phyloP scores from a whole-genome alignment of 2,888 invertebrate species.

The Pteria penguin region DNA sequence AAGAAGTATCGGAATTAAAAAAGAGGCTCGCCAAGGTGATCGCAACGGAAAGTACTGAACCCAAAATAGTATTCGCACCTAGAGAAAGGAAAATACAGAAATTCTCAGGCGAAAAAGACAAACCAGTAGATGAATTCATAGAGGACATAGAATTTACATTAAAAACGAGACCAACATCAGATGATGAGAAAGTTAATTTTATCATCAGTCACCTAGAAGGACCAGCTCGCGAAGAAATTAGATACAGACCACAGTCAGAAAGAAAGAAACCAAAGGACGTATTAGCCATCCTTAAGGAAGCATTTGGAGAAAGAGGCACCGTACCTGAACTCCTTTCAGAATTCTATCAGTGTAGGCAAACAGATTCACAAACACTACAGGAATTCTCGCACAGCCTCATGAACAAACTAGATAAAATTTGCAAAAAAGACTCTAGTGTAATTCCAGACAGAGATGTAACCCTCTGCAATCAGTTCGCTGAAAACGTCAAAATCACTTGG shows the following conservation, averaged over 20 bases:
- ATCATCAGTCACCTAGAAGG: slow-evolving; percentile 11
- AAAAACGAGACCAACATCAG: no score
- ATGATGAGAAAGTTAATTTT: slow-evolving; percentile 9
- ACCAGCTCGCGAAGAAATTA: neutral
- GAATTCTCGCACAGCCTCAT: slow-evolving; percentile 1
- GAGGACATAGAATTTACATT: slow-evolving; percentile 5
- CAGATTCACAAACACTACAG: slow-evolving; percentile 4
- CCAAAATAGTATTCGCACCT: neutral
- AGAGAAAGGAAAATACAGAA: no score
- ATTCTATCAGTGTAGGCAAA: slow-evolving; percentile 6
- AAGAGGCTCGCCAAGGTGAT: no score
- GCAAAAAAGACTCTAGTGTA: neutral
- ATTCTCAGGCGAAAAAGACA: no score
- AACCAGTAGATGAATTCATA: slow-evolving; percentile 9
- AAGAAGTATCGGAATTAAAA: no score
- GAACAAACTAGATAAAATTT: neutral
- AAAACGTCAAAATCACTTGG: slow-evolving; percentile 2
- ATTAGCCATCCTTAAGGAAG: slow-evolving; percentile 4
- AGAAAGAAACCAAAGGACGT: slow-evolving; percentile 5
- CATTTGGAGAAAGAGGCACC: slow-evolving; percentile 8
- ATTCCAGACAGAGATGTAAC: neutral
- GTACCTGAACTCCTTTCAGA: slow-evolving; percentile 6
- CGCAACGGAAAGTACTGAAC: slow-evolving; percentile 1
- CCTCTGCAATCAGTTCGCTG: slow-evolving; percentile 9
- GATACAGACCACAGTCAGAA: neutral